Base-by-base conservation (phyloP, 23 tunicate genomes). In the Trididemnum clinides region DNA sequence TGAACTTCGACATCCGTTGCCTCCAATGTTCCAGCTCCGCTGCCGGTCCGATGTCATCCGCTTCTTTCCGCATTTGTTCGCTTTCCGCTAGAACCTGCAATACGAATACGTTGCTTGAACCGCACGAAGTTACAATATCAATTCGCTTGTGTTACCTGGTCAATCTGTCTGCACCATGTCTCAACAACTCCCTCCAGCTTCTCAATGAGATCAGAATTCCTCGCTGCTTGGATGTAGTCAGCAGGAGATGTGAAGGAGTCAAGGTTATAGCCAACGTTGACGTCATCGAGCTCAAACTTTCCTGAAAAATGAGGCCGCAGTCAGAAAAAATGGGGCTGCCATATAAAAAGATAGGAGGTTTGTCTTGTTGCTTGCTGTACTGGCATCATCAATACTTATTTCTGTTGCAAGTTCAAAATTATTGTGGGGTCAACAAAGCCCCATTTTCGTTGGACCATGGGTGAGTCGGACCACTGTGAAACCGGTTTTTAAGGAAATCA, bases 1-100 rank as follows among this genome's bases (percentile, higher is more conserved):
- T 90, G 57, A 90, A 90, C 63, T 86, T 85, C 29, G 95, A 84
- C 89, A 86, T 90, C 21, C 89, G 49, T 26, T 90, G 89, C 35
- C 89, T 80, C 95, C 95, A 90, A 75, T 90, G 95, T 51, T 90
- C 95, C 36, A 90, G 83, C 64, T 90, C 95, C 1, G 95, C 95
- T 10, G 89, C 89, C 12, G 95, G 95, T 22, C 95, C 95, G 28
- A 85, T 90, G 85, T 90, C 95, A 33, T 90, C 95, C 1, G 95
- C 95, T 44, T 90, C 95, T 35, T 90, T 90, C 0, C 95, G 39
- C 95, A 90, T 90, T 58, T 90, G 95, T 75, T 85, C 89, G 37
- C 89, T 84, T 59, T 90, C 95, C 30, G 95, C 89, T 0, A 90
- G 77, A 25, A 90, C 95, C 95, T 90, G 39, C 57, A 37, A 10